Conservation (phyloP, 2,113 vertebrate species). For the Grus americana region DNA sequence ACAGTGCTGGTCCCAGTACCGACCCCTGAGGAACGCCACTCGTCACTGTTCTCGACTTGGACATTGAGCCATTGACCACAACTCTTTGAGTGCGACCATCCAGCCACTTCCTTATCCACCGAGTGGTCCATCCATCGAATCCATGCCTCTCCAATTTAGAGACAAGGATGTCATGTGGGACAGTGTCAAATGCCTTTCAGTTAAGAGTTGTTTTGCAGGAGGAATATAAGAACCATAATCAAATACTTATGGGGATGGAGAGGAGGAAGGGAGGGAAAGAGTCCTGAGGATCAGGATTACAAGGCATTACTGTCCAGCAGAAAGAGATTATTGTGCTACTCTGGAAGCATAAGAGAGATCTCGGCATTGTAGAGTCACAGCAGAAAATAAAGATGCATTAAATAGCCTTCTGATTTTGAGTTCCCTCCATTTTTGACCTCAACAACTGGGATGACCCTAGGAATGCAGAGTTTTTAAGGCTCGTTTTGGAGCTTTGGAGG, state of each 20-base stretch:
- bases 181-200: no score
- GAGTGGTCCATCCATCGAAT: no score
- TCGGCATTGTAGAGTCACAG: background rate
- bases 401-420: background rate
- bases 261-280: background rate
- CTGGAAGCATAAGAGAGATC: background rate
- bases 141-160: no score
- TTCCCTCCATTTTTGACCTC: background rate
- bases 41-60: no score
- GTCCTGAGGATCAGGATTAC: background rate
- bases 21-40: no score
- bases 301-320: background rate
- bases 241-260: background rate
- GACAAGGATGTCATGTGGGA: no score
- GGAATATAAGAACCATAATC: background rate
- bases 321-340: background rate
- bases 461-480: background rate
- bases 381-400: background rate
- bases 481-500: background rate
- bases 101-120: no score
- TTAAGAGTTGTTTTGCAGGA: background rate
- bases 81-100: no score
- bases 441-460: background rate
- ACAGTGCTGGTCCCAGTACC: no score
- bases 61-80: no score